Conservation (phyloP, 2,797 vertebrate species). For the Pelodytes ibericus region DNA sequence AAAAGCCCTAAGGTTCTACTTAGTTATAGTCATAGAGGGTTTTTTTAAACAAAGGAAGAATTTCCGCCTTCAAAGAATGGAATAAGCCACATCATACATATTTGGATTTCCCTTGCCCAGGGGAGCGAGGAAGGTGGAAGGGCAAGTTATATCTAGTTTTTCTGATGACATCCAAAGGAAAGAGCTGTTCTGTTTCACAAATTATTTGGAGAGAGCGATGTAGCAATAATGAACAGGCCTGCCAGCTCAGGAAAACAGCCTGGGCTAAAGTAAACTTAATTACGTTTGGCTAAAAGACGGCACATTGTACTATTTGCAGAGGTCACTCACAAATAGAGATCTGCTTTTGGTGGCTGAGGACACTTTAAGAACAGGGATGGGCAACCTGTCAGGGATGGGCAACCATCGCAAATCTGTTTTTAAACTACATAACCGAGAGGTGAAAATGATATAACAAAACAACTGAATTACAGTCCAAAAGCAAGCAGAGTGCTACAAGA, state of each 20-base stretch:
- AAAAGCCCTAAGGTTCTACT: conserved; percentile 60
- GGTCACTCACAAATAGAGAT: conserved; percentile 1
- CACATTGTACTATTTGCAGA: background rate
- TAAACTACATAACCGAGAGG: too few relatives aligned
- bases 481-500: too few relatives aligned
- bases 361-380: background rate
- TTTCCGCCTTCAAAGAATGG: conserved; percentile 58
- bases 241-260: conserved; percentile 53
- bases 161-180: conserved; percentile 33
- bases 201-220: conserved; percentile 26
- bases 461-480: too few relatives aligned
- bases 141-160: background rate
- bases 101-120: conserved; percentile 50
- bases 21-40: conserved; percentile 53
- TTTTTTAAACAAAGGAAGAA: conserved; percentile 62
- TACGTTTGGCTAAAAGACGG: conserved; percentile 59
- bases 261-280: conserved; percentile 48
- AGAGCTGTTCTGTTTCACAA: conserved; percentile 26
- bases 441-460: too few relatives aligned
- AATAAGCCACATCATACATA: conserved; percentile 59
- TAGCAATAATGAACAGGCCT: conserved; percentile 50
- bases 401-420: too few relatives aligned
- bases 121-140: conserved; percentile 40
- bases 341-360: background rate
- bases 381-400: background rate